These are phyloP conservation scores for Falco punctatus DNA, from an alignment of 2,113 vertebrate species.

Conservation along the genomic window DNA sequence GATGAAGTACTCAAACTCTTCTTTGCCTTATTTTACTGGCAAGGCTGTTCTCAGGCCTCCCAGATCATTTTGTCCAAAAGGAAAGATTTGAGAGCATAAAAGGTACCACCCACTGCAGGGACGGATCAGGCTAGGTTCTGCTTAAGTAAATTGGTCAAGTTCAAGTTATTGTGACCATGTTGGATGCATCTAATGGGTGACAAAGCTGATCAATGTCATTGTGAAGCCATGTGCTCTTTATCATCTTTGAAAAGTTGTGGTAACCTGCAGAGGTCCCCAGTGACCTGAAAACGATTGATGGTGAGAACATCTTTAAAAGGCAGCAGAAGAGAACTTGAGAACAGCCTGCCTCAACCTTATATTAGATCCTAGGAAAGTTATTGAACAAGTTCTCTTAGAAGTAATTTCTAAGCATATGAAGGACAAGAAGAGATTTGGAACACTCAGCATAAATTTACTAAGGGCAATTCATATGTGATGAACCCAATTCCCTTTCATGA, in stretches of 20 bases:
- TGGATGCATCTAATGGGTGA: background rate
- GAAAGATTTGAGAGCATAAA: background rate
- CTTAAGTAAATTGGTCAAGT: background rate
- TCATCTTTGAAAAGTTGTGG: background rate
- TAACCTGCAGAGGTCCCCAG: background rate
- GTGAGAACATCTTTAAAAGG: background rate
- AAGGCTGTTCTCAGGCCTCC: background rate
- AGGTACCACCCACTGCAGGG: background rate
- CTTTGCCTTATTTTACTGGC: background rate
- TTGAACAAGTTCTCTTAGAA: background rate
- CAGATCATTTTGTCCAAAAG: background rate
- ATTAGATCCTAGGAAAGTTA: background rate
- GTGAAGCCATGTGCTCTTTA: background rate
- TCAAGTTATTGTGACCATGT: accelerated
- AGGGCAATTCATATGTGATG: background rate
- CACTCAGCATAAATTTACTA: background rate
- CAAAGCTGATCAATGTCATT: background rate
- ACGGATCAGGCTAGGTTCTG: background rate
- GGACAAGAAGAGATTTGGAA: background rate
- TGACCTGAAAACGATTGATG: background rate
- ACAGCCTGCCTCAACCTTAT: background rate
- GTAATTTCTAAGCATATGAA: background rate
- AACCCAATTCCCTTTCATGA: background rate
- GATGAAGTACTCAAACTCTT: background rate
- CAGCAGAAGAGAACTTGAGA: background rate